Evolutionary conservation across 2,888 invertebrate genomes (phyloP).

Genomic region (Phytoseiulus persimilis): DNA sequence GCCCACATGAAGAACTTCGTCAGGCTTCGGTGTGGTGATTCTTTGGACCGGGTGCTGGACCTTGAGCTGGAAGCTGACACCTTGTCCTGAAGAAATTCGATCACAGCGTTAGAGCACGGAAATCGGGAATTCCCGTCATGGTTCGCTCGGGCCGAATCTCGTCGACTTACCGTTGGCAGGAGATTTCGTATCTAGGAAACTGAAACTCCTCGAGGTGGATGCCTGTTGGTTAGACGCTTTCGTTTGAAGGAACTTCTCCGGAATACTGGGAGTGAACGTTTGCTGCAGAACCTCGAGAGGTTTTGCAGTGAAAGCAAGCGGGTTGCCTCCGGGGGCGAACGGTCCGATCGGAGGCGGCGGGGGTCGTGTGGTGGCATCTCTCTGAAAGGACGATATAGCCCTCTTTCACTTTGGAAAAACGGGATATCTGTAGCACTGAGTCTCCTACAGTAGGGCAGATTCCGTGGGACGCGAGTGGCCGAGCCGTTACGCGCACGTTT

Average conservation of each 20-base stretch:
- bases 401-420: background rate
- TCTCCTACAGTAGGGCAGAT: background rate
- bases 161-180: background rate
- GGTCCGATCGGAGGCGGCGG: slow-evolving; percentile 33
- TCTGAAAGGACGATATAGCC: background rate
- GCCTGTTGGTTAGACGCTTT: slow-evolving; percentile 28
- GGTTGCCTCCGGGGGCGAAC: slow-evolving; percentile 27
- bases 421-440: background rate
- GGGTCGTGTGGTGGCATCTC: slow-evolving; percentile 17
- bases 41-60: background rate
- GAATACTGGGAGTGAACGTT: slow-evolving; percentile 26
- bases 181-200: slow-evolving; percentile 21
- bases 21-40: background rate
- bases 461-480: background rate
- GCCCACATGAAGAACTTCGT: slow-evolving; percentile 16
- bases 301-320: slow-evolving; percentile 25
- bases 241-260: slow-evolving; percentile 16
- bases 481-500: background rate
- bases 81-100: background rate
- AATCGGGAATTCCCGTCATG: background rate
- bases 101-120: background rate
- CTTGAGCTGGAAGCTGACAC: slow-evolving; percentile 1
- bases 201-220: slow-evolving; percentile 14
- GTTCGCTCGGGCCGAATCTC: background rate
- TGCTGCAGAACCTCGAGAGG: slow-evolving; percentile 30